Evolutionary conservation across 2,888 invertebrate species (phyloP).

Genomic region (Cryptosula pallasiana): DNA sequence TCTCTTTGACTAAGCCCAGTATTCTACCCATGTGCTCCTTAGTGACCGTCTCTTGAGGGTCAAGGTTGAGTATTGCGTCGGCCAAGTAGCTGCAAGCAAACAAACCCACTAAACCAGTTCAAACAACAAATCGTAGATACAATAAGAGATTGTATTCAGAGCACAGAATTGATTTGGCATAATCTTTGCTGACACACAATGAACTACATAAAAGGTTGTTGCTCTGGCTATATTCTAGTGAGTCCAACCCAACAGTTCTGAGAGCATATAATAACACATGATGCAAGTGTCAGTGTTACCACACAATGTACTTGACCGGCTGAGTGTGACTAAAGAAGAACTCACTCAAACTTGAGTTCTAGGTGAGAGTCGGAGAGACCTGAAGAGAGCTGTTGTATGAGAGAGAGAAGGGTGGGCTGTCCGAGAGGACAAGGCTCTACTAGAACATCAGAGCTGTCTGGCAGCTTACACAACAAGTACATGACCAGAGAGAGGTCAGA

Average conservation of each 20-base stretch:
- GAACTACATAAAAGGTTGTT: too few relatives aligned
- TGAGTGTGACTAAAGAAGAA: too few relatives aligned
- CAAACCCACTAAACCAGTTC: too few relatives aligned
- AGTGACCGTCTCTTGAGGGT: conserved; percentile 70
- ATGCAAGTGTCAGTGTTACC: too few relatives aligned
- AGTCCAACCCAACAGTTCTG: too few relatives aligned
- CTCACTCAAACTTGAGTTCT: conserved; percentile 72
- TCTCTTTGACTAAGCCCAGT: conserved; percentile 68
- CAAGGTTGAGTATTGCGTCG: conserved; percentile 78
- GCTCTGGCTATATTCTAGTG: too few relatives aligned
- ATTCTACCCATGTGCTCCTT: conserved; percentile 77
- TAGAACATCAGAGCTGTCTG: conserved; percentile 63
- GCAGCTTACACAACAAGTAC: conserved; percentile 48
- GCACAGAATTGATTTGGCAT: too few relatives aligned
- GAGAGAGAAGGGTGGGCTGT: conserved; percentile 82
- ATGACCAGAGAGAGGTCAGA: conserved; percentile 82
- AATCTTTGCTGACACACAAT: too few relatives aligned
- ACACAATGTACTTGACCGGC: too few relatives aligned
- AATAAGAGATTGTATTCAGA: too few relatives aligned
- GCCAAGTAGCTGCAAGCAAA: conserved; percentile 77
- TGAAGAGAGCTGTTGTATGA: conserved; percentile 88
- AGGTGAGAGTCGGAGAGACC: conserved; percentile 75
- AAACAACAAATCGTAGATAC: too few relatives aligned
- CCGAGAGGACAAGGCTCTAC: conserved; percentile 65
- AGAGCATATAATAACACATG: too few relatives aligned